Conservation (phyloP, 1,140 invertebrate genomes). For the Pomacea maculata region DNA sequence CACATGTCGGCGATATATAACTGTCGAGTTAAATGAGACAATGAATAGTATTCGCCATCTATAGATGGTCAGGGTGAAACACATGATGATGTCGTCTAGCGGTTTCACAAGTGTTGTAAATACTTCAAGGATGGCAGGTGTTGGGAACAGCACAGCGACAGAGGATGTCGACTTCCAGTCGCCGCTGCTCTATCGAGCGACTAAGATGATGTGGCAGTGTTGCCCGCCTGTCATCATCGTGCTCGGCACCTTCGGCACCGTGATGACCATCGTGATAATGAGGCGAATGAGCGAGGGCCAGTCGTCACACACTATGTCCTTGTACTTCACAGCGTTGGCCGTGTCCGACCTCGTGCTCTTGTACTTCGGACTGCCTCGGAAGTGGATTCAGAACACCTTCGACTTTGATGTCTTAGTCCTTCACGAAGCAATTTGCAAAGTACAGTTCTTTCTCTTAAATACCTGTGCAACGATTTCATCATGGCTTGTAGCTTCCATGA, state of each 20-base stretch:
- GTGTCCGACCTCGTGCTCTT: slow-evolving; percentile 28
- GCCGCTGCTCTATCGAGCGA: not conserved
- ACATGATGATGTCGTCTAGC: too few relatives aligned
- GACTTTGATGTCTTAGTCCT: slow-evolving; percentile 29
- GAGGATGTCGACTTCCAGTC: too few relatives aligned
- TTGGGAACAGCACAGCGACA: too few relatives aligned
- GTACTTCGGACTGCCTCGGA: slow-evolving; percentile 29
- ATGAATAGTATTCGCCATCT: too few relatives aligned
- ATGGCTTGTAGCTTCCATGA: slow-evolving; percentile 6
- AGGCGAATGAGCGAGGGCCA: slow-evolving; percentile 20
- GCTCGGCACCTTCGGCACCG: slow-evolving; percentile 39
- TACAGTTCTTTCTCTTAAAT: slow-evolving; percentile 6
- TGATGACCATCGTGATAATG: slow-evolving; percentile 33
- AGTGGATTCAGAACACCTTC: slow-evolving; percentile 30
- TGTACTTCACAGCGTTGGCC: slow-evolving; percentile 25
- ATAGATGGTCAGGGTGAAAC: too few relatives aligned
- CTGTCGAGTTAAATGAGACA: too few relatives aligned
- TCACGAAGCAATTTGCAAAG: slow-evolving; percentile 19
- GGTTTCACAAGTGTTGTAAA: too few relatives aligned
- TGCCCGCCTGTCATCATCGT: slow-evolving; percentile 36
- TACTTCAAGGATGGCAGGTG: too few relatives aligned
- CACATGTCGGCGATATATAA: too few relatives aligned
- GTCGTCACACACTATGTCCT: too few relatives aligned
- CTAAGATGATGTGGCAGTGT: not conserved
- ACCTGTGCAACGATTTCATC: not conserved